A percentile compares a stretch with the other conserved stretches of the same genome.
Conservation (phyloP, 2,113 vertebrate species). For the Cebidichthys violaceus region DNA sequence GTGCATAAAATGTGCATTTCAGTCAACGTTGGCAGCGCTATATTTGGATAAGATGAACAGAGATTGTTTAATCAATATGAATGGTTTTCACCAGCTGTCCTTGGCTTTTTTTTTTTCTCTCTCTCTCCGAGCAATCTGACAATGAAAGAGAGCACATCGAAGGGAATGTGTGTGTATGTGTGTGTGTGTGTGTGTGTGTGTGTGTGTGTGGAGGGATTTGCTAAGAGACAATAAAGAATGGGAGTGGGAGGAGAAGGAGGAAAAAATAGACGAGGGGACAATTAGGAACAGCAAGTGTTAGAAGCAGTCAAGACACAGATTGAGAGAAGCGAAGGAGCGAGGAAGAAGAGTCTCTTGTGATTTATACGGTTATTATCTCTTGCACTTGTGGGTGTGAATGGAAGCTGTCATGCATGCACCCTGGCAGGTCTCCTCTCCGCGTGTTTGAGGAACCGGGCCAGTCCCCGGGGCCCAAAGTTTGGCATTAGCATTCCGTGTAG, state of each 20-base stretch:
- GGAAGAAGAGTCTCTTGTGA: conserved; percentile 70
- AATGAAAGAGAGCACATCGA: conserved; percentile 43
- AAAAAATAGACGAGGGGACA: conserved; percentile 67
- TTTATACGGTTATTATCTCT: conserved; percentile 81
- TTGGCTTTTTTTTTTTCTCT: conserved; percentile 17
- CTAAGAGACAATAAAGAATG: conserved; percentile 67
- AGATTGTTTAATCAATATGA: conserved; percentile 64
- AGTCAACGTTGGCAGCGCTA: conserved; percentile 38
- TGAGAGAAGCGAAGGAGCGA: conserved; percentile 52
- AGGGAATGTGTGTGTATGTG: conserved; percentile 19
- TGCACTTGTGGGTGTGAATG: conserved; percentile 76
- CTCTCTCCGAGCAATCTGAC: conserved; percentile 48
- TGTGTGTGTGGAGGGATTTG: conserved; percentile 47
- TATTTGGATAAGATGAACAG: conserved; percentile 58
- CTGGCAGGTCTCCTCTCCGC: conserved; percentile 67
- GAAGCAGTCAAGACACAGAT: conserved; percentile 65
- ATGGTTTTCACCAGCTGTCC: conserved; percentile 65
- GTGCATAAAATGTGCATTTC: conserved; percentile 33
- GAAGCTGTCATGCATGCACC: conserved; percentile 73
- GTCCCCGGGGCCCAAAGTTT: conserved; percentile 72
- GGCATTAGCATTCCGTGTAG: conserved; percentile 76
- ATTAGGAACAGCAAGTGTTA: conserved; percentile 69
- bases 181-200: conserved; percentile 24
- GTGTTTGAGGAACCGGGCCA: conserved; percentile 60
- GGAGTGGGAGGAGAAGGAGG: conserved; percentile 57